Evolutionary conservation across 1,140 invertebrate genomes (phyloP).

Genomic region (Pararge aegeria): DNA sequence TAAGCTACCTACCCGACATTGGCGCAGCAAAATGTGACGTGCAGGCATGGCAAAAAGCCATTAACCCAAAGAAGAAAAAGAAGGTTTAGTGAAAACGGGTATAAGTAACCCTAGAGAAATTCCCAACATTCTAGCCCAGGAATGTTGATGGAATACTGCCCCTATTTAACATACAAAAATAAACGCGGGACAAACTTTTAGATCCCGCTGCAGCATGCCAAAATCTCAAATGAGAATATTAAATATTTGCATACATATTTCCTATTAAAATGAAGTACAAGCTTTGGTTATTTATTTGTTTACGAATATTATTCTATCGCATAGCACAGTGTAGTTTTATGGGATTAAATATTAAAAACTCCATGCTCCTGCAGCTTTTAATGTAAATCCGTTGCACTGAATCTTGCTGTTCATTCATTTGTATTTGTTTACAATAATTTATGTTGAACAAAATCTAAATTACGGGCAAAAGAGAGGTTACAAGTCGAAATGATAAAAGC

Average conservation of each 20-base stretch:
- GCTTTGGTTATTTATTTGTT: conserved; percentile 5
- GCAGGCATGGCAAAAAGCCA: too few species aligned
- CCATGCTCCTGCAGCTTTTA: background rate
- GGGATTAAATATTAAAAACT: background rate
- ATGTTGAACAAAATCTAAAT: background rate
- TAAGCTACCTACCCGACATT: too few species aligned
- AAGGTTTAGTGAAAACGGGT: too few species aligned
- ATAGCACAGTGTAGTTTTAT: background rate
- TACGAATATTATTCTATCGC: conserved; percentile 1
- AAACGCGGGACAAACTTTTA: conserved; percentile 17
- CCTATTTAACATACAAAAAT: conserved; percentile 24
- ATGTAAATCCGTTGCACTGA: background rate
- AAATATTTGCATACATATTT: conserved; percentile 29
- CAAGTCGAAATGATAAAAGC: background rate
- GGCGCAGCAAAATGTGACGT: too few species aligned
- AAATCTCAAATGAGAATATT: conserved; percentile 28
- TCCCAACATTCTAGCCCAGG: background rate
- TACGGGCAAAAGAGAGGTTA: background rate
- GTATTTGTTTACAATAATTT: background rate
- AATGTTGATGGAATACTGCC: background rate
- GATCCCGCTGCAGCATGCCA: conserved; percentile 21
- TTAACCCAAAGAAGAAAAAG: too few species aligned
- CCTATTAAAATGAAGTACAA: conserved; percentile 19
- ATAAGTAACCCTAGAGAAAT: too few species aligned
- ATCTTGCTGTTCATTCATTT: background rate